Conservation (phyloP, 2,113 vertebrate species). For the Pomatostomus ruficeps region DNA sequence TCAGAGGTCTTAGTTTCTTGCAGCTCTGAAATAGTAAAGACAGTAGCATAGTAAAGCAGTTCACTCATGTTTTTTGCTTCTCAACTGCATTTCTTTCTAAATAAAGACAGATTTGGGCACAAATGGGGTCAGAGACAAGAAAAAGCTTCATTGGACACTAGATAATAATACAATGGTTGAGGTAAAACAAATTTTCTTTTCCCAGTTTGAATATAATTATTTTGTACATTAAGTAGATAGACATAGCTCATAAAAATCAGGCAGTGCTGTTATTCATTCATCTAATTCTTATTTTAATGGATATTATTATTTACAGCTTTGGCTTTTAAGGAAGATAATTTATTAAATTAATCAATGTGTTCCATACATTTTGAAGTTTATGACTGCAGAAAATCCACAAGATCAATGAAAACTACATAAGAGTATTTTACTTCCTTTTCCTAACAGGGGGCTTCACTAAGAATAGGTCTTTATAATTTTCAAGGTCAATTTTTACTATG, state of each 20-base stretch:
- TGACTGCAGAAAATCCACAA: background rate
- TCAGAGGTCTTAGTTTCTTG: conserved; percentile 85
- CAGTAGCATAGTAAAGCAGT: background rate
- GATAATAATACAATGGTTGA: background rate
- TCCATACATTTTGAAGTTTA: conserved; percentile 3
- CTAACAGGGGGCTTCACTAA: background rate
- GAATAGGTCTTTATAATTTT: background rate
- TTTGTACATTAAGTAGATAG: background rate
- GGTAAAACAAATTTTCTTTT: background rate
- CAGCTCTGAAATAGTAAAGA: conserved; percentile 79
- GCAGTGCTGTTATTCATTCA: background rate
- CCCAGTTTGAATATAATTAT: background rate
- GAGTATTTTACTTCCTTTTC: background rate
- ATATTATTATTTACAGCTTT: conserved; percentile 24
- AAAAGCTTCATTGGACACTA: background rate
- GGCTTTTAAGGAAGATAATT: conserved; percentile 4
- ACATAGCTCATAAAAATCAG: background rate
- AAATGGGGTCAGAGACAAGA: background rate
- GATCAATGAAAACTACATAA: background rate
- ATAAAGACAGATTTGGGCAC: background rate
- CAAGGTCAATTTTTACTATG: background rate
- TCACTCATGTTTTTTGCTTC: background rate
- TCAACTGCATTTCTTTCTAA: background rate
- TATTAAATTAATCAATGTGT: background rate
- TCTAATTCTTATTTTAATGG: background rate